Conservation (phyloP, 2,888 invertebrate species). For the Agrotis ipsilon region DNA sequence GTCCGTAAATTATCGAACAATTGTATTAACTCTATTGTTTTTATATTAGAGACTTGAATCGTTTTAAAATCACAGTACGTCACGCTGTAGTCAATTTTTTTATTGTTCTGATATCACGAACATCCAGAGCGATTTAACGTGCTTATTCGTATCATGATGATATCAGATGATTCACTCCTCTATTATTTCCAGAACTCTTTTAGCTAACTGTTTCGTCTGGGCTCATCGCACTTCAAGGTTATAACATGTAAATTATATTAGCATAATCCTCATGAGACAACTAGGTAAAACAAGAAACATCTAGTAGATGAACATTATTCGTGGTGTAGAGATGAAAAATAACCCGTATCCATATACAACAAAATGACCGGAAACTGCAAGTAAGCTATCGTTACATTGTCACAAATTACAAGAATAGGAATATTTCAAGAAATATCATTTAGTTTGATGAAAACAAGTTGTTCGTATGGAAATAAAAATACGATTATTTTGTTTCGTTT, state of each 20-base stretch:
- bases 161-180: background rate
- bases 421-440: background rate
- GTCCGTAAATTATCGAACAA: no score
- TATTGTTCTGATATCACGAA: no score
- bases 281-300: slow-evolving; percentile 5
- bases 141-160: background rate
- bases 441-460: no score
- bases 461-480: background rate
- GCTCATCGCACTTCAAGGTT: background rate
- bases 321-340: background rate
- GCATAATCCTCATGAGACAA: background rate
- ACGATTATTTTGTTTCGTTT: background rate
- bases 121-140: no score
- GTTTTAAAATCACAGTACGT: no score
- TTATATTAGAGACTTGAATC: no score
- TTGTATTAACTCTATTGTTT: no score
- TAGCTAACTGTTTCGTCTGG: background rate
- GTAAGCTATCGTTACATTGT: background rate
- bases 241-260: background rate
- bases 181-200: background rate
- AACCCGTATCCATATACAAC: background rate
- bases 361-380: background rate
- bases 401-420: background rate
- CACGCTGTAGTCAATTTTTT: no score
- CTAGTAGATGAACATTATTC: no score